Base-by-base conservation (phyloP, 1,140 invertebrate genomes). In the Musca domestica region DNA sequence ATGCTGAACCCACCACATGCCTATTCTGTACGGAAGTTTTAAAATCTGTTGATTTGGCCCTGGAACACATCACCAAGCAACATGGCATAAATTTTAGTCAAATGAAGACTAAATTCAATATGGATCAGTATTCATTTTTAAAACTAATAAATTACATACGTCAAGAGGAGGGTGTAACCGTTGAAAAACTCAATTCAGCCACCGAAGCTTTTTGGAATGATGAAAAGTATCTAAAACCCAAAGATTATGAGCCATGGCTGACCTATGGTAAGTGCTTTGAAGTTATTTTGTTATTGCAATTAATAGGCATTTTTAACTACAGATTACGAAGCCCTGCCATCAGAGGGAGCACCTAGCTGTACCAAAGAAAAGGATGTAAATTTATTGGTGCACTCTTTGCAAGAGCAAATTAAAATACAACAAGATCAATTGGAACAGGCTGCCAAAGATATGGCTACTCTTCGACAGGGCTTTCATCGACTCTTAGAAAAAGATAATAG, bases 61-160 rank as follows among this genome's bases (percentile, higher is more conserved):
- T 89, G 51, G 80, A 83, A 23, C 88, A 90, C 71, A 85, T 88
- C 70, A 82, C 85, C 67, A 74, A 71, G 15, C 77, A 75, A 14
- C 94, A 96, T 74, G 84, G 85, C 58, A 91, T 96, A 75, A 87
- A 91, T 81, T 84, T 96, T 22, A 76, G 83, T 15, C 77, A 82
- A 20, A 83, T 93, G 46, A 91, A 91, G 80, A 76, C 79, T 1
- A 90, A 87, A 72, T 88, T 90, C 74, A 86, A 86, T 68, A 88
- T 96, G 84, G 93, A 95, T 77, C 90, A 89, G 74, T 93, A 95
- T 81, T 89, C 88, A 0, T 96, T 91, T 72, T 95, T 96, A 19
- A 94, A 82, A 81, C 83, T 96, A 71, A 89, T 96, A 14, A 96
- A 96, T 83, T 97, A 89, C 75, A 90, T 96, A 64, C 87, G 93